These are phyloP conservation scores for Desmophyllum pertusum DNA, from an alignment of 92 coral and sea anemone genomes.

Conservation along the genomic window DNA sequence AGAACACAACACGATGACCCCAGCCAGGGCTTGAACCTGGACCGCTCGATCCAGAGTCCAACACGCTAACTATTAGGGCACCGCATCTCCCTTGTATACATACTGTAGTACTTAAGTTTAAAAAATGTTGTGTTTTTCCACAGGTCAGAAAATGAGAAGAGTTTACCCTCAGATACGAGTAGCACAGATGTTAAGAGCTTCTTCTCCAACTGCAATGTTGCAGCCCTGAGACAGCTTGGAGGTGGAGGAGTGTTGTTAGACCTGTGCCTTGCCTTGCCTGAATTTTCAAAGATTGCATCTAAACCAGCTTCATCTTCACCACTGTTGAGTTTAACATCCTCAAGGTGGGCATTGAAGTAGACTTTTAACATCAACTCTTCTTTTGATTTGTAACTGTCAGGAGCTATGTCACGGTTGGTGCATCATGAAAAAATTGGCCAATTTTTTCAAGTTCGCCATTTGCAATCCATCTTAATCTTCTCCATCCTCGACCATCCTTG, in stretches of 20 bases:
- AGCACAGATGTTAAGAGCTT: slow-evolving; percentile 82
- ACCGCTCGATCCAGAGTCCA: no score
- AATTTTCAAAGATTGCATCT: slow-evolving; percentile 59
- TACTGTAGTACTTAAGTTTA: no score
- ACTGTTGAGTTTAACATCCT: slow-evolving; percentile 23
- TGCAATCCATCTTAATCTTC: no score
- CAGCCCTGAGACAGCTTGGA: slow-evolving; percentile 78
- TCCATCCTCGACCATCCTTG: no score
- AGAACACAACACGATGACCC: no score
- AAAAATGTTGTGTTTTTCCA: no score
- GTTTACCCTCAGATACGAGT: slow-evolving; percentile 14
- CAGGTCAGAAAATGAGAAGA: slow-evolving; percentile 49
- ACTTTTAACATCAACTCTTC: background rate
- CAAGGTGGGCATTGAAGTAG: slow-evolving; percentile 13
- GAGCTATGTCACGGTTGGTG: no score
- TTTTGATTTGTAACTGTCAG: background rate
- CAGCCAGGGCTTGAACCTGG: no score
- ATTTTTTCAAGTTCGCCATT: no score
- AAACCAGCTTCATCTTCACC: slow-evolving; percentile 9
- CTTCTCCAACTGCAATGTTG: slow-evolving; percentile 85
- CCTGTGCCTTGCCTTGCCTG: slow-evolving; percentile 80
- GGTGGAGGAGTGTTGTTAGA: slow-evolving; percentile 90
- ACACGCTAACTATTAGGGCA: no score
- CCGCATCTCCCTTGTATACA: no score
- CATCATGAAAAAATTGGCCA: no score